Evolutionary conservation across 1,140 invertebrate genomes (phyloP), one percentile per base, ranked within the genome.

Genomic region (Limonius californicus): DNA sequence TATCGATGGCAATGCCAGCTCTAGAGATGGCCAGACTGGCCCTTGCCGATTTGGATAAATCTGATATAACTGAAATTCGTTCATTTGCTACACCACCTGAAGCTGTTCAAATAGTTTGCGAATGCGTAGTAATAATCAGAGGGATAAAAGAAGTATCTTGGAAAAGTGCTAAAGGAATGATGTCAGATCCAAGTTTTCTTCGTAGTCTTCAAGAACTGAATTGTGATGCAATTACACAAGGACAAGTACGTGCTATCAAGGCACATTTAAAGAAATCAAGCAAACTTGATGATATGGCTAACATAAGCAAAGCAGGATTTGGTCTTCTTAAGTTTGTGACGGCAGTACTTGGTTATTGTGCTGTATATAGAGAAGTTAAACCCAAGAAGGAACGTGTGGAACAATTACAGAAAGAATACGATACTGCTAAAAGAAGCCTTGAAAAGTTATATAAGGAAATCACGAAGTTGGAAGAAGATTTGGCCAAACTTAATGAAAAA

Each of bases 21-120:
- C 74, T 96, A 0, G 88, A 92, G 68, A 84, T 84, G n/a, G 92
- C 93, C 1, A 82, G 87, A 72, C 64, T 85, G 1, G 92, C 92
- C 0, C 79, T 97, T 0, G 81, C 84, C 6, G 87, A 92, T 63
- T 77, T 97, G 7, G 89, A 94, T 42, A 95, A 94, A 77, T 82
- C 85, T 0, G 93, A 95, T 72, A 94, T 97, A 62, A 93, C 91
- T 23, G 93, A 96, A 82, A 95, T 96, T 67, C 81, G 91, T 61
- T 92, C 90, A 0, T 95, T 95, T 74, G 88, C 90, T 23, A 94
- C 91, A n/a, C 92, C 93, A 0, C 92, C 92, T 0, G 88, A 92
- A 67, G 84, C 90, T 32, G 92, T 95, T 14, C 92, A 94, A 76
- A 81, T 88, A 1, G 87, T 95, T 0, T 92, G 90, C 70, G 92